A percentile compares a stretch with the other conserved stretches of the same genome.
These are phyloP conservation scores for Tychaedon coryphoeus DNA, from an alignment of 2,113 vertebrate genomes.

Conservation along the genomic window DNA sequence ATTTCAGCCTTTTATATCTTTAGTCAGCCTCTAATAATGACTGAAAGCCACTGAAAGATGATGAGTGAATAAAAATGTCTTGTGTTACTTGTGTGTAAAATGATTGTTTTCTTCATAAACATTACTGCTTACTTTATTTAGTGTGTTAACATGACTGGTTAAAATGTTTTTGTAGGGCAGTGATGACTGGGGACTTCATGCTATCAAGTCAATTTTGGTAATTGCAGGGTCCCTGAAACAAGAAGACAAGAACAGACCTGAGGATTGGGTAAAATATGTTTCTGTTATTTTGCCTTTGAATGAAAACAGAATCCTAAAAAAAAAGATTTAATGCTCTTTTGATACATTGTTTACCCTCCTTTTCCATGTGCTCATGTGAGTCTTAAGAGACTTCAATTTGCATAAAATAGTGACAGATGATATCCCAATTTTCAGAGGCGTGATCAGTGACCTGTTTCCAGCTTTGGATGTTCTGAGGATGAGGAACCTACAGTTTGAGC, in stretches of 20 bases:
- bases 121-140: background rate
- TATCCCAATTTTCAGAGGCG: conserved; percentile 78
- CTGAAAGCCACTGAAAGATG: background rate
- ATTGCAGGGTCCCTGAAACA: conserved; percentile 77
- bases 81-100: background rate
- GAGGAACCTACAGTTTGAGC: conserved; percentile 78
- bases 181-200: conserved; percentile 79
- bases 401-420: conserved; percentile 86
- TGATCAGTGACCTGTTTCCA: conserved; percentile 85
- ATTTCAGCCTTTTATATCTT: background rate
- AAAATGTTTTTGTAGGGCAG: conserved; percentile 70
- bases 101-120: background rate
- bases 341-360: background rate
- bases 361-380: conserved; percentile 80
- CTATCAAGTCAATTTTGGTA: conserved; percentile 81
- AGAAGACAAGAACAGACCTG: conserved; percentile 74
- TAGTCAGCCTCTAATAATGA: background rate
- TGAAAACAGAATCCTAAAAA: background rate
- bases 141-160: background rate
- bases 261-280: conserved; percentile 75
- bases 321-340: background rate
- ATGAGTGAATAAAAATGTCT: background rate
- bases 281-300: background rate
- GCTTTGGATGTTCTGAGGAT: conserved; percentile 78
- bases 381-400: conserved; percentile 85